Evolutionary conservation across 1,140 invertebrate species (phyloP).

Genomic region (Berghia stephanieae): DNA sequence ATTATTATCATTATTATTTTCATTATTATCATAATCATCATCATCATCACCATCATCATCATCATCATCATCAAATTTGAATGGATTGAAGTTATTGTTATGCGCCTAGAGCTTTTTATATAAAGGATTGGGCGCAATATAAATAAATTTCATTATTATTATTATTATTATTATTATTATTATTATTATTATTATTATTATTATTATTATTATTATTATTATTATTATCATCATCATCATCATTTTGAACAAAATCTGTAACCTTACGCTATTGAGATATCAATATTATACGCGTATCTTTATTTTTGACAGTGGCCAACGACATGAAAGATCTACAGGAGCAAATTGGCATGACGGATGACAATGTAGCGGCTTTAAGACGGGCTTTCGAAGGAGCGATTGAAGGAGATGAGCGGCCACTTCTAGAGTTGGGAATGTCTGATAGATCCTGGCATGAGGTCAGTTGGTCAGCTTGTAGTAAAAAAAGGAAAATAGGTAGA

Average conservation of each 20-base stretch:
- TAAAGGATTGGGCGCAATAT: too few relatives aligned
- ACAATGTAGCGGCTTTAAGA: conserved; percentile 47
- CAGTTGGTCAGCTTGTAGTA: background rate
- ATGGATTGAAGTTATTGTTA: too few relatives aligned
- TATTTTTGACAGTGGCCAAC: conserved; percentile 51
- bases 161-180: background rate
- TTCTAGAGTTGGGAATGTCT: conserved; percentile 59
- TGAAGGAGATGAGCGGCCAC: conserved; percentile 56
- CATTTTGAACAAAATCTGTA: too few relatives aligned
- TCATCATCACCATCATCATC: too few relatives aligned
- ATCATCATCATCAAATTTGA: too few relatives aligned
- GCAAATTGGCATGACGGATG: conserved; percentile 48
- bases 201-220: background rate
- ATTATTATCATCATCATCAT: background rate
- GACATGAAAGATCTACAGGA: conserved; percentile 51
- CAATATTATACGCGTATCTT: too few relatives aligned
- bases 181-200: too few relatives aligned
- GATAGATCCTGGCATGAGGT: conserved; percentile 60
- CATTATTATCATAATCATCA: too few relatives aligned
- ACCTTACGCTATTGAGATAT: too few relatives aligned
- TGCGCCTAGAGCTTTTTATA: too few relatives aligned
- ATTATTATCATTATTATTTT: background rate
- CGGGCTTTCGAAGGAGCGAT: conserved; percentile 51
- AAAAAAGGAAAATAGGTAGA: background rate
- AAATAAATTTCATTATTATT: too few relatives aligned